phyloP scores from a whole-genome alignment of 2,888 invertebrate species.

The Spilosoma lubricipeda region DNA sequence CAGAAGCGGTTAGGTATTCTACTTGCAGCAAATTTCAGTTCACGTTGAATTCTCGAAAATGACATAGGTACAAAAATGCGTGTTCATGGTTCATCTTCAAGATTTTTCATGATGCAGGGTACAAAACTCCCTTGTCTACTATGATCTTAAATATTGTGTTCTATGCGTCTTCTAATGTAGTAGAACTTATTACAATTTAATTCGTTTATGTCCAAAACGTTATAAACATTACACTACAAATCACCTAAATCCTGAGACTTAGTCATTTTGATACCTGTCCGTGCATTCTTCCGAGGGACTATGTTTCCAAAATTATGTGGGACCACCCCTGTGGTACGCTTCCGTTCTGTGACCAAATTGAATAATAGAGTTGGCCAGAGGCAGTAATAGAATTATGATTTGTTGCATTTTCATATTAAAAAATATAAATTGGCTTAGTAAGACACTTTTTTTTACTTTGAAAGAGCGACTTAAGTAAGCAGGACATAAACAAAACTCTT shows the following conservation, averaged over 20 bases:
- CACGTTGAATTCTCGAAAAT: background rate
- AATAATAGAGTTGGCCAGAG: background rate
- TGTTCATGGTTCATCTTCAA: background rate
- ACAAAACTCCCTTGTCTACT: background rate
- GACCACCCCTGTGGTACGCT: background rate
- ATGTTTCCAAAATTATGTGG: background rate
- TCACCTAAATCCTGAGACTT: background rate
- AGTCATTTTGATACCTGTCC: background rate
- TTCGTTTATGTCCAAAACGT: background rate
- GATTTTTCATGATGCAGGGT: background rate
- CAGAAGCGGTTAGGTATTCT: too few species aligned
- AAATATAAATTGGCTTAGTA: background rate
- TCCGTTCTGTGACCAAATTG: background rate
- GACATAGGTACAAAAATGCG: background rate
- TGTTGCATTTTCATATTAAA: background rate
- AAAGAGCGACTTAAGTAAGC: background rate
- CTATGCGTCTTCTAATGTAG: background rate
- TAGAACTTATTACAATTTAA: background rate
- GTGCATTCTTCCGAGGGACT: background rate
- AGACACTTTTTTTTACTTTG: background rate
- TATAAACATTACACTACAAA: background rate
- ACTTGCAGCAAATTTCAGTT: background rate
- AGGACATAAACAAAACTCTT: too few species aligned
- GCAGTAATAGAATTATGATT: background rate
- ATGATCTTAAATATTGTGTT: background rate